These are phyloP conservation scores for Cryptotis parvus DNA, from an alignment of 2,113 vertebrate species.

Conservation along the genomic window DNA sequence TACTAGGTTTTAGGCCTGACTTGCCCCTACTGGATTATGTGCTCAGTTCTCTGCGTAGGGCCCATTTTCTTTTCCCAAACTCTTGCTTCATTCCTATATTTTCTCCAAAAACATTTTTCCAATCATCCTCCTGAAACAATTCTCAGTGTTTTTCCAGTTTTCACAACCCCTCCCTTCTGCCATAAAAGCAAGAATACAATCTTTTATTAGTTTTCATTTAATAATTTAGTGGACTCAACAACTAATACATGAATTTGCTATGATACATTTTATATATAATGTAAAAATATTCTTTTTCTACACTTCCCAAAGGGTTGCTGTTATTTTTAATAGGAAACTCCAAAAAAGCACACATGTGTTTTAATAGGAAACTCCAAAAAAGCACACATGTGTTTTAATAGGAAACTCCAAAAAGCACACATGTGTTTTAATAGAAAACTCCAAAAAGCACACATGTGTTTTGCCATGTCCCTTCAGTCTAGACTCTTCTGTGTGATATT, in stretches of 20 bases:
- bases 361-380: constrained; percentile 26
- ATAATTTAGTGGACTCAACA: constrained; percentile 31
- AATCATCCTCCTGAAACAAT: background rate
- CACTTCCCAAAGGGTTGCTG: background rate
- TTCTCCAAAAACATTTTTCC: background rate
- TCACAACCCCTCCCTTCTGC: background rate
- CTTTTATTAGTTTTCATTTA: background rate
- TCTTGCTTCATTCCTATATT: background rate
- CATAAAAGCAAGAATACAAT: background rate
- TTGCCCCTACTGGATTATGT: background rate
- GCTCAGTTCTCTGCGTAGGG: background rate
- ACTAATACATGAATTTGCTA: background rate
- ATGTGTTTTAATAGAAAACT: constrained; percentile 37
- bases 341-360: too few relatives aligned
- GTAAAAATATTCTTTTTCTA: constrained; percentile 24
- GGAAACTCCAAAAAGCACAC: too few relatives aligned
- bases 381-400: too few relatives aligned
- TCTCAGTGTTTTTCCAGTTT: constrained; percentile 24
- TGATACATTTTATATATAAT: background rate
- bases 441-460: too few relatives aligned
- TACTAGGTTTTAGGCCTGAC: background rate
- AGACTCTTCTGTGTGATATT: background rate
- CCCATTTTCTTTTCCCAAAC: background rate
- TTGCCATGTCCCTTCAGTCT: background rate
- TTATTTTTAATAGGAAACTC: constrained; percentile 13